Conservation (phyloP, 2,888 invertebrate genomes). For the Abscondita cerata region DNA sequence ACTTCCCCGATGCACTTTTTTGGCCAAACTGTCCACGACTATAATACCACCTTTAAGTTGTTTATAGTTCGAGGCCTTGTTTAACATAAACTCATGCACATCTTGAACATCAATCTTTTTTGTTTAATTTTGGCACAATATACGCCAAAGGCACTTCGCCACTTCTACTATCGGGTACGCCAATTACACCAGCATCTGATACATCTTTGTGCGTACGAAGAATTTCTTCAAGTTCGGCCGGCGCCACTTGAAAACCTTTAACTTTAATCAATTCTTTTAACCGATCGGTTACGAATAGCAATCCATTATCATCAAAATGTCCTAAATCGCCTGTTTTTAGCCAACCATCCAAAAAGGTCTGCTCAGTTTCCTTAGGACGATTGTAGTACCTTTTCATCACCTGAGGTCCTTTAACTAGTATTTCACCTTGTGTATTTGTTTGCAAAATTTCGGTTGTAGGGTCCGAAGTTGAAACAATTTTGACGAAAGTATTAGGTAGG, state of each 20-base stretch:
- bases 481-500: conserved; percentile 68
- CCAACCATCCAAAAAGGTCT: conserved; percentile 76
- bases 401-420: conserved; percentile 79
- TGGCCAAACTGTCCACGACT: conserved; percentile 67
- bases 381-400: conserved; percentile 83
- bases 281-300: conserved; percentile 75
- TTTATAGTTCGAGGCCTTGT: conserved; percentile 77
- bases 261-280: conserved; percentile 77
- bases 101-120: conserved; percentile 61
- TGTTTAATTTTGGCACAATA: conserved; percentile 63
- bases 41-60: conserved; percentile 71
- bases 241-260: conserved; percentile 79
- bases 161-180: conserved; percentile 68
- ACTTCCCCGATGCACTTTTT: conserved; percentile 72
- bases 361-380: conserved; percentile 74
- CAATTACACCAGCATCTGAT: conserved; percentile 81
- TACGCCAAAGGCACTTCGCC: conserved; percentile 81
- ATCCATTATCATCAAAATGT: conserved; percentile 68
- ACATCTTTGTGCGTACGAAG: conserved; percentile 74
- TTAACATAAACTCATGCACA: conserved; percentile 66
- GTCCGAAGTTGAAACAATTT: conserved; percentile 64
- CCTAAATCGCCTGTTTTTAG: conserved; percentile 71
- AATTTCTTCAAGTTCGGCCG: conserved; percentile 82
- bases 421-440: conserved; percentile 69
- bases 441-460: conserved; percentile 45